Evolutionary conservation across 2,888 invertebrate species (phyloP).

Genomic region (Baccha elongata): DNA sequence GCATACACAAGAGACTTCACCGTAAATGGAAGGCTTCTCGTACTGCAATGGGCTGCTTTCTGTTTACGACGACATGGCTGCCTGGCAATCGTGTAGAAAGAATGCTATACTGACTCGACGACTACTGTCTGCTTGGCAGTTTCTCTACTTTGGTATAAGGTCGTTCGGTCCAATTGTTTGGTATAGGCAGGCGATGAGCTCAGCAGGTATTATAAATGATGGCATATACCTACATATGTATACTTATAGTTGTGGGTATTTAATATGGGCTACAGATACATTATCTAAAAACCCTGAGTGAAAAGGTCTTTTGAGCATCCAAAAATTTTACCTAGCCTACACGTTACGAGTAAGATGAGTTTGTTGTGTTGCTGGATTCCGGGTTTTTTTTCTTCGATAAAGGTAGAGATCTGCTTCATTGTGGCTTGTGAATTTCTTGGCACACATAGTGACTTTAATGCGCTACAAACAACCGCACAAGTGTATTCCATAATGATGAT

Average conservation of each 20-base stretch:
- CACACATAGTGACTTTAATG: no score
- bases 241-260: no score
- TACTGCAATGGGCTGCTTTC: constrained; percentile 55
- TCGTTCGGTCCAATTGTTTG: constrained; percentile 49
- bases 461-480: no score
- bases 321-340: background rate
- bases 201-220: constrained; percentile 15
- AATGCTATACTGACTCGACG: constrained; percentile 26
- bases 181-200: constrained; percentile 60
- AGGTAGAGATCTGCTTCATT: no score
- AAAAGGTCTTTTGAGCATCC: background rate
- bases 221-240: background rate
- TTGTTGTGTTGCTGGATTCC: no score
- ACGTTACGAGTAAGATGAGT: background rate
- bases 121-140: constrained; percentile 29
- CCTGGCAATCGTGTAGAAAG: constrained; percentile 21
- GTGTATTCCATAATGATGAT: no score
- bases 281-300: background rate
- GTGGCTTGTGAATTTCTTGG: no score
- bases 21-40: constrained; percentile 70
- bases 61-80: constrained; percentile 25
- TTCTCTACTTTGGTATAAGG: constrained; percentile 48
- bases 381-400: no score
- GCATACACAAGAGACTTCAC: constrained; percentile 63
- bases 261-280: background rate